Conservation (phyloP, 2,113 vertebrate species). For the Chloropsis cyanopogon region DNA sequence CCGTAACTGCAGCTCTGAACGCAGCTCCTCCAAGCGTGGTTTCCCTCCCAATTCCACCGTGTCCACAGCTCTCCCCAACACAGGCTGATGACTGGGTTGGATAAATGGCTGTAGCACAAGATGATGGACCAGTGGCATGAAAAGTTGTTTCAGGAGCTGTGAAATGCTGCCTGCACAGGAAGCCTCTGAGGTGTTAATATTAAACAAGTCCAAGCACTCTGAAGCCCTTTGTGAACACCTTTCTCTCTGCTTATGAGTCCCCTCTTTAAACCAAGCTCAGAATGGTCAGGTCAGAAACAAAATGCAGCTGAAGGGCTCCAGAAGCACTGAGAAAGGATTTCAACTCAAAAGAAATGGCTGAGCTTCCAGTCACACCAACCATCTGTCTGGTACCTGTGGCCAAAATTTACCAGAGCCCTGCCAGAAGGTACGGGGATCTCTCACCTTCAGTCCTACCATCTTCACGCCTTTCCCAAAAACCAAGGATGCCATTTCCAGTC, state of each 20-base stretch:
- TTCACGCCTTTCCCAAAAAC: not conserved
- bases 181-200: not conserved
- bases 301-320: not conserved
- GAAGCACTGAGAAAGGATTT: constrained; percentile 23
- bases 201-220: not conserved
- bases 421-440: not conserved
- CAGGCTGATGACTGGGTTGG: not conserved
- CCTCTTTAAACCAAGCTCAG: not conserved
- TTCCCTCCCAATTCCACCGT: accelerated
- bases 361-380: constrained; percentile 12
- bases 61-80: not conserved
- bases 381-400: constrained; percentile 24
- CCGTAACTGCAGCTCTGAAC: not conserved
- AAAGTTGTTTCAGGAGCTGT: not conserved
- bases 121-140: not conserved
- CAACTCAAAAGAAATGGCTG: not conserved
- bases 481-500: not conserved
- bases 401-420: constrained; percentile 15
- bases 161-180: not conserved
- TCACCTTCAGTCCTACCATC: not conserved
- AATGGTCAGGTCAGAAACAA: not conserved
- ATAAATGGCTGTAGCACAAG: not conserved
- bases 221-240: not conserved
- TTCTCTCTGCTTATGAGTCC: not conserved
- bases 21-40: accelerated